phyloP scores from a whole-genome alignment of 2,797 vertebrate genomes.

The Ibycter americanus region DNA sequence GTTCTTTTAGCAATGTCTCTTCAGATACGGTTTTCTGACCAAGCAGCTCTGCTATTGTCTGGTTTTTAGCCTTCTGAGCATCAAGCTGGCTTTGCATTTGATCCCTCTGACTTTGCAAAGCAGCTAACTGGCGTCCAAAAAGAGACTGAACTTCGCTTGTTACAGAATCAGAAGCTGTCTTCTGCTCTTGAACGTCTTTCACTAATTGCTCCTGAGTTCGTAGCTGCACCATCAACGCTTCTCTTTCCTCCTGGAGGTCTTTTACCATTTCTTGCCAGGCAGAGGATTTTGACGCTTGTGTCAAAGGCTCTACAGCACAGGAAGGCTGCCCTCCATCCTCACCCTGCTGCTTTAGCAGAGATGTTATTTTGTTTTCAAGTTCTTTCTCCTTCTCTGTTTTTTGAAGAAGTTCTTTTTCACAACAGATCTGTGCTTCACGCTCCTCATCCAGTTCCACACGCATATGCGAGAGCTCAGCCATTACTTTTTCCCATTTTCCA shows the following conservation, averaged over 20 bases:
- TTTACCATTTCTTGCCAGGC: constrained; percentile 52
- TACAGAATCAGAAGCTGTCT: constrained; percentile 54
- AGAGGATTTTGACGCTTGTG: neutral
- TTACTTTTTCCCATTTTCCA: constrained; percentile 14
- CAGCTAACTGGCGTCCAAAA: constrained; percentile 65
- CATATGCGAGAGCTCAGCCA: constrained; percentile 71
- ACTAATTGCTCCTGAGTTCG: constrained; percentile 72
- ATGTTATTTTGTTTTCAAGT: neutral
- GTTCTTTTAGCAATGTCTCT: constrained; percentile 62
- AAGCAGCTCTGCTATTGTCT: constrained; percentile 64
- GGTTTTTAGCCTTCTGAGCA: constrained; percentile 63
- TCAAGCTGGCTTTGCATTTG: constrained; percentile 69
- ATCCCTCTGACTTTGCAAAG: constrained; percentile 73
- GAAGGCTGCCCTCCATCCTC: neutral
- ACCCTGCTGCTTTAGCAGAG: neutral
- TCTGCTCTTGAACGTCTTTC: constrained; percentile 73
- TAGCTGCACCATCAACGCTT: constrained; percentile 57
- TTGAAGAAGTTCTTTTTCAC: neutral
- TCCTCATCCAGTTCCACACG: constrained; percentile 77
- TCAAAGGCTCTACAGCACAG: neutral
- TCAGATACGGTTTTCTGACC: constrained; percentile 67
- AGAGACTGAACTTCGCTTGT: constrained; percentile 60
- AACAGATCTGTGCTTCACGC: neutral
- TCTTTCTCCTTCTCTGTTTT: constrained; percentile 65
- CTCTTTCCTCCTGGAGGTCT: constrained; percentile 69